These are phyloP conservation scores for Zootoca vivipara DNA, from an alignment of 2,113 vertebrate species.

Conservation along the genomic window DNA sequence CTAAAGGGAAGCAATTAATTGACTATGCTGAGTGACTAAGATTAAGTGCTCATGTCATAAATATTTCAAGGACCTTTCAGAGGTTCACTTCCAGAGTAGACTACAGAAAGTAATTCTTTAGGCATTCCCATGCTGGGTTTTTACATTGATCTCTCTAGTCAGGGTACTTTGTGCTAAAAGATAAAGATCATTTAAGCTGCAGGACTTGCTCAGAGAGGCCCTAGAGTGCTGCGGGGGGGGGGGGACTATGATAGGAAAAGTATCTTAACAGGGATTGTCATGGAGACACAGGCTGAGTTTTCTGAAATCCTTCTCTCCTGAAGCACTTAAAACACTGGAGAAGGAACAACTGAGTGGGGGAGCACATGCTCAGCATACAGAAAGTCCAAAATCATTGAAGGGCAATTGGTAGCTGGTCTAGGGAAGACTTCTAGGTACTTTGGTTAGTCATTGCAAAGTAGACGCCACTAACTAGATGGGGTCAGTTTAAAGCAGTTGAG, in stretches of 20 bases:
- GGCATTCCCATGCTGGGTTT: background rate
- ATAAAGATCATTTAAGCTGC: background rate
- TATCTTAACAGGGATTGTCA: background rate
- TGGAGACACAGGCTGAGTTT: background rate
- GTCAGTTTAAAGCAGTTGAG: background rate
- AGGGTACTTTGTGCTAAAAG: background rate
- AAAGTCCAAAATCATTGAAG: background rate
- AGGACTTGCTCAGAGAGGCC: background rate
- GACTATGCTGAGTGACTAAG: background rate
- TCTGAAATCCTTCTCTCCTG: background rate
- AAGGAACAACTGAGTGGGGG: background rate
- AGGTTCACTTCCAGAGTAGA: background rate
- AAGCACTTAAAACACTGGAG: background rate
- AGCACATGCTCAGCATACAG: background rate
- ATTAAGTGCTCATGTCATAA: conserved; percentile 18
- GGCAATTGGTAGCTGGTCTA: background rate
- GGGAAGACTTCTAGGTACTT: background rate
- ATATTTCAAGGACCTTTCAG: conserved; percentile 14
- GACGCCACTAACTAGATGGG: background rate
- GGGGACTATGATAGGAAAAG: background rate
- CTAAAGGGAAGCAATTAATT: conserved; percentile 9
- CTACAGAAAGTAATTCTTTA: background rate
- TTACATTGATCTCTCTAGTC: background rate
- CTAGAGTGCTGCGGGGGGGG: background rate
- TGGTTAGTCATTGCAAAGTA: background rate